A percentile compares a stretch with the other conserved stretches of the same genome.
Conservation (phyloP, 2,797 vertebrate species). For the Cygnus olor region DNA sequence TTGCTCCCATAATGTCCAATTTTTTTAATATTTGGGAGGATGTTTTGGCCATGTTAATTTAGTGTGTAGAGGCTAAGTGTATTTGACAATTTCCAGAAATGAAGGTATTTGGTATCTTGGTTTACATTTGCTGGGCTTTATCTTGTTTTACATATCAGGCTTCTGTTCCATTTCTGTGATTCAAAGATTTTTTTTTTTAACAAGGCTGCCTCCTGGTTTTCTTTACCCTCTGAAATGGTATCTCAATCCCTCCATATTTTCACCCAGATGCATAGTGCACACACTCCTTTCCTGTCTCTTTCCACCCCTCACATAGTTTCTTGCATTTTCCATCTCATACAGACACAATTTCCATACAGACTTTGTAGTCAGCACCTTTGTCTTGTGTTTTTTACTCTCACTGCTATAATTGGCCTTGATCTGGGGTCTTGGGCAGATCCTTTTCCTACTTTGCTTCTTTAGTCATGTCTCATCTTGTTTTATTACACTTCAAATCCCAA, state of each 20-base stretch:
- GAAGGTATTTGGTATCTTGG: neutral
- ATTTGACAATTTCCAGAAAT: neutral
- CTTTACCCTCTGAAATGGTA: neutral
- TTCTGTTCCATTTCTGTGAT: neutral
- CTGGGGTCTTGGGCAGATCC: neutral
- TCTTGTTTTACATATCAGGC: neutral
- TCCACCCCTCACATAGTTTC: neutral
- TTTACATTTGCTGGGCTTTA: neutral
- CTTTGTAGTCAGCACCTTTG: neutral
- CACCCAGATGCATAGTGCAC: neutral
- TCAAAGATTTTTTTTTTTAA: neutral
- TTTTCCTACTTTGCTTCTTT: neutral
- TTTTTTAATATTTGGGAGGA: neutral
- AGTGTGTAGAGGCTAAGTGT: neutral
- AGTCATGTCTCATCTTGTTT: neutral
- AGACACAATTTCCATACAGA: neutral
- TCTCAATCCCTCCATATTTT: neutral
- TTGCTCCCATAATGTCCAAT: neutral
- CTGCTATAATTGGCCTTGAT: neutral
- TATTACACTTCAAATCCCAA: neutral
- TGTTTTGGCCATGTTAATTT: neutral
- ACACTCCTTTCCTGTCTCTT: neutral
- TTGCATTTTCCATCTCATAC: neutral
- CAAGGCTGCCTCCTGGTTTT: neutral
- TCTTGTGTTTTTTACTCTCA: neutral